Conservation (phyloP, 2,888 invertebrate species). For the Leptinotarsa juncta region DNA sequence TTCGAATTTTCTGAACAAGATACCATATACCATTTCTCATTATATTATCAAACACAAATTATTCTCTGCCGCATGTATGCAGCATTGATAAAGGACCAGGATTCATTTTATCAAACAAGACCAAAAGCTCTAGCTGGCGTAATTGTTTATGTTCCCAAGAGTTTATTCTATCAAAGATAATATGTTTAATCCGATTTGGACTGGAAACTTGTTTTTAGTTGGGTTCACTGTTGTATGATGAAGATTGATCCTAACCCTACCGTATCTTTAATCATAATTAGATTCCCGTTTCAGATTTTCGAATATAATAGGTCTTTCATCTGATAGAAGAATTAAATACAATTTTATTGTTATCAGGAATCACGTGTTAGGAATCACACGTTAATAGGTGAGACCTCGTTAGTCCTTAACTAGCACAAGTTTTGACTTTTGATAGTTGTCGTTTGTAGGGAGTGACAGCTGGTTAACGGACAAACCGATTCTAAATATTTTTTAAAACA, state of each 20-base stretch:
- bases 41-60: not conserved
- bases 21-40: not conserved
- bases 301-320: not conserved
- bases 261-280: not conserved
- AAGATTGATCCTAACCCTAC: not conserved
- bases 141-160: constrained; percentile 24
- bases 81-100: constrained; percentile 3
- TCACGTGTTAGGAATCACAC: no score
- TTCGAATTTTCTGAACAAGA: no score
- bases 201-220: constrained; percentile 8
- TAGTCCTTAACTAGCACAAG: no score
- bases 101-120: constrained; percentile 21
- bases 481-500: no score
- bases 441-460: no score
- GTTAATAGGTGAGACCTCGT: no score
- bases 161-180: constrained; percentile 25
- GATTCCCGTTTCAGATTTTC: not conserved
- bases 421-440: no score
- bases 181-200: constrained; percentile 21
- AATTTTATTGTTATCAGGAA: not conserved
- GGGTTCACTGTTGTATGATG: not conserved
- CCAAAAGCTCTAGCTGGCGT: constrained; percentile 14
- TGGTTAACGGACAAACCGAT: no score
- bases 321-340: not conserved
- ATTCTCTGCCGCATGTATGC: not conserved